Evolutionary conservation across 2,888 invertebrate species (phyloP), one percentile per base, ranked within the genome.

Genomic region (Drosophila anceps): DNA sequence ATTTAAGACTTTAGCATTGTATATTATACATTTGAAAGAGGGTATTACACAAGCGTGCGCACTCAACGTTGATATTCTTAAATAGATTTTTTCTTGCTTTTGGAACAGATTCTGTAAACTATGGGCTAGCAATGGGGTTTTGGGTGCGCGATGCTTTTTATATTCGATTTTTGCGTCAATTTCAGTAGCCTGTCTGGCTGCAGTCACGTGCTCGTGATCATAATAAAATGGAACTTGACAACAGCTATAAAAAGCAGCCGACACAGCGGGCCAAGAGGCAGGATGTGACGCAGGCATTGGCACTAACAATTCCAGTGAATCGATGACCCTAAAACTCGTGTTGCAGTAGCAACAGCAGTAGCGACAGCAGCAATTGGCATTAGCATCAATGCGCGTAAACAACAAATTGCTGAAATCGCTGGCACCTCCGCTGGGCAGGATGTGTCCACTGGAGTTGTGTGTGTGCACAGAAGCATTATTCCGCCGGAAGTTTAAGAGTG

Each of bases 341-440:
- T 66, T 75, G 58, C 61, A 65, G 61, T 55, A 46, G 33, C 8
- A 51, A 29, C 18, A 59, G 18, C 31, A 53, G 54, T 15, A 29
- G 51, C 50, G 41, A 15, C 69, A 63, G 24, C 57, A 63, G 63
- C 74, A 69, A 44, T 79, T 72, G 81, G 81, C 84, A 78, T 82
- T 73, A 75, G 78, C 75, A 73, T 71, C 84, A 86, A 69, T 71
- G 87, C 78, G 83, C 73, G 78, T 72, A 81, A 88, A 82, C 83
- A 86, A 83, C 73, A 75, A 73, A 73, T 70, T 67, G 69, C 71
- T 57, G 48, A 73, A 81, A 72, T 81, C 73, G 69, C 60, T 77
- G 77, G 72, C 81, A 76, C 62, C 81, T 81, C 72, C 68, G 59
- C 54, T 67, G 57, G 62, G 20, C 69, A 80, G 77, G 76, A 80